phyloP scores from a whole-genome alignment of 2,113 vertebrate genomes.

The Callithrix jacchus region DNA sequence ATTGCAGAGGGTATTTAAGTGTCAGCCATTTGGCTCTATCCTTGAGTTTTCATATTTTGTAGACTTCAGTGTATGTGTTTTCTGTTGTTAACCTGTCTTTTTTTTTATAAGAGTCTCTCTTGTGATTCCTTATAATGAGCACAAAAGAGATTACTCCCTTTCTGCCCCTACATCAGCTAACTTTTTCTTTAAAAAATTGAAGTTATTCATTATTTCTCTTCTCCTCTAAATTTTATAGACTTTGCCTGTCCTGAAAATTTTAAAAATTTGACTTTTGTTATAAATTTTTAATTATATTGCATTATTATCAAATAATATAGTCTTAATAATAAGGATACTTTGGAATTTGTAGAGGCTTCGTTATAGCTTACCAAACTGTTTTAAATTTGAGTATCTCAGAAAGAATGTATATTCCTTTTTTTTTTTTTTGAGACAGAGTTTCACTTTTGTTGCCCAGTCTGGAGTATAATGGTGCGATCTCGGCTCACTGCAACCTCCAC shows the following conservation, averaged over 20 bases:
- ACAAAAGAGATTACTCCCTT: background rate
- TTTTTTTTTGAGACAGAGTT: too few species aligned
- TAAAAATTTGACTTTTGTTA: background rate
- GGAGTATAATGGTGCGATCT: too few species aligned
- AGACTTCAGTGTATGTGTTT: background rate
- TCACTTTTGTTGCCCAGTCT: too few species aligned
- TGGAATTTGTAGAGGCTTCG: background rate
- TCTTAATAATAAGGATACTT: background rate
- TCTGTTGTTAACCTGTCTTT: background rate
- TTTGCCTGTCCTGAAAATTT: background rate
- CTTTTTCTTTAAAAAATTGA: background rate
- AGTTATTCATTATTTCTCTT: background rate
- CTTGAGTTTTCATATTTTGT: background rate
- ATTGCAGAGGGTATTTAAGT: background rate
- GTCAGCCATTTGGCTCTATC: background rate
- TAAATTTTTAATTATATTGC: background rate
- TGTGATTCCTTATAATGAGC: background rate
- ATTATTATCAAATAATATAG: constrained; percentile 8
- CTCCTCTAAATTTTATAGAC: background rate
- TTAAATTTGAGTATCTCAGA: background rate
- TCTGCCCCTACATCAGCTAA: background rate
- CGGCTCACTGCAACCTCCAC: too few species aligned
- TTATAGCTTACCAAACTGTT: background rate
- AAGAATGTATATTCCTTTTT: background rate
- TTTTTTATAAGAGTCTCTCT: background rate